These are phyloP conservation scores for Monarcha castaneiventris DNA, from an alignment of 2,113 vertebrate species.

Conservation along the genomic window DNA sequence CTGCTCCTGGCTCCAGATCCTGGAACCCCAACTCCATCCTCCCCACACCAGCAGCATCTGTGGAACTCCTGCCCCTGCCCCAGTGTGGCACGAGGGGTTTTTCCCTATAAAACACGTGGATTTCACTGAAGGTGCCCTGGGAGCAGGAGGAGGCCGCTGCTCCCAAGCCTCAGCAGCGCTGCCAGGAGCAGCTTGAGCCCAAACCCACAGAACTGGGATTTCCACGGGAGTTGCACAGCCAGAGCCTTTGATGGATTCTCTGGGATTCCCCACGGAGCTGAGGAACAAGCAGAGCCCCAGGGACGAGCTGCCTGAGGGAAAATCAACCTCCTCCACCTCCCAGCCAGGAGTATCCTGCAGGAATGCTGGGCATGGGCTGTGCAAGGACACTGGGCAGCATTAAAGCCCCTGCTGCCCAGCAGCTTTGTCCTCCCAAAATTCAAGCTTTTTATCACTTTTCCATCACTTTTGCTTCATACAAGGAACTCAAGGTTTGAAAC, in stretches of 20 bases:
- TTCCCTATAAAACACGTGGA: rapidly evolving
- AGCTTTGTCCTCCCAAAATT: background rate
- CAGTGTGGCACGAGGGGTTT: rapidly evolving
- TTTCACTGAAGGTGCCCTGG: background rate
- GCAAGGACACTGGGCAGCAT: background rate
- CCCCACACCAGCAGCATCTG: rapidly evolving
- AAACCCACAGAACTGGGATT: background rate
- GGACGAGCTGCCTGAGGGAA: background rate
- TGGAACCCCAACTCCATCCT: background rate
- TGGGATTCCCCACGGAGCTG: background rate
- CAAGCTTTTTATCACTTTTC: background rate
- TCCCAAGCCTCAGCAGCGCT: background rate
- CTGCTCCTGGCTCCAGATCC: background rate
- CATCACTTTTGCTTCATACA: background rate
- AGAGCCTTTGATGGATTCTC: background rate
- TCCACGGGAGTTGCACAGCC: background rate
- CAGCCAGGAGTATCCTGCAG: background rate
- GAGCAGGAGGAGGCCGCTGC: rapidly evolving
- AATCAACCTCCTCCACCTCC: background rate
- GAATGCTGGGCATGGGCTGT: rapidly evolving
- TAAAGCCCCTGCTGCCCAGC: rapidly evolving
- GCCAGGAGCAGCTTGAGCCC: background rate
- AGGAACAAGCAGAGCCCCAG: background rate
- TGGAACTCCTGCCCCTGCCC: background rate
- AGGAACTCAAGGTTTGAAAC: background rate